Conservation (phyloP, 2,888 invertebrate genomes). For the Micoletzkya japonica region DNA sequence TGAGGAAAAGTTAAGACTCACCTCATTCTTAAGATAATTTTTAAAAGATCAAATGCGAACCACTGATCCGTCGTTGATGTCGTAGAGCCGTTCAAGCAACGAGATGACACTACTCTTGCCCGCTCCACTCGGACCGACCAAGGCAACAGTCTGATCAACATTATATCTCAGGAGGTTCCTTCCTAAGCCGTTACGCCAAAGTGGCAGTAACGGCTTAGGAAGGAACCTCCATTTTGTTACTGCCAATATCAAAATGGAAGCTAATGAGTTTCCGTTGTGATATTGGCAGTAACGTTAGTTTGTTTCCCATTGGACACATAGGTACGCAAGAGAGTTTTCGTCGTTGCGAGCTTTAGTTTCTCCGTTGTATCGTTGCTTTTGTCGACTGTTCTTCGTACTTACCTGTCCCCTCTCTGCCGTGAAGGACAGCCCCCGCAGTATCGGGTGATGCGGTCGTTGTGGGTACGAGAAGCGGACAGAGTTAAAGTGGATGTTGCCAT, state of each 20-base stretch:
- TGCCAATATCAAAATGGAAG: no score
- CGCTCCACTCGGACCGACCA: conserved; percentile 78
- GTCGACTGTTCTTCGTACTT: conserved; percentile 44
- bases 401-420: conserved; percentile 52
- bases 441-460: conserved; percentile 53
- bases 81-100: conserved; percentile 81
- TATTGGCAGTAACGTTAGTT: no score
- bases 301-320: no score
- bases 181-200: no score
- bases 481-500: conserved; percentile 63
- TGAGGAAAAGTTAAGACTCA: not conserved
- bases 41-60: conserved; percentile 65
- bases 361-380: no score
- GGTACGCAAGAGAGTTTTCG: not conserved
- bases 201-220: no score
- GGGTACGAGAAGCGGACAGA: conserved; percentile 65
- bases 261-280: no score
- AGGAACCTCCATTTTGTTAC: no score
- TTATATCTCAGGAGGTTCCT: no score
- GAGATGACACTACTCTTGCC: conserved; percentile 86
- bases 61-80: conserved; percentile 74
- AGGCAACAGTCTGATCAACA: conserved; percentile 63
- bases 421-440: conserved; percentile 62
- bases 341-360: not conserved
- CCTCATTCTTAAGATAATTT: not conserved